Base-by-base conservation (phyloP, 2,797 vertebrate species). In the Manis pentadactyla region DNA sequence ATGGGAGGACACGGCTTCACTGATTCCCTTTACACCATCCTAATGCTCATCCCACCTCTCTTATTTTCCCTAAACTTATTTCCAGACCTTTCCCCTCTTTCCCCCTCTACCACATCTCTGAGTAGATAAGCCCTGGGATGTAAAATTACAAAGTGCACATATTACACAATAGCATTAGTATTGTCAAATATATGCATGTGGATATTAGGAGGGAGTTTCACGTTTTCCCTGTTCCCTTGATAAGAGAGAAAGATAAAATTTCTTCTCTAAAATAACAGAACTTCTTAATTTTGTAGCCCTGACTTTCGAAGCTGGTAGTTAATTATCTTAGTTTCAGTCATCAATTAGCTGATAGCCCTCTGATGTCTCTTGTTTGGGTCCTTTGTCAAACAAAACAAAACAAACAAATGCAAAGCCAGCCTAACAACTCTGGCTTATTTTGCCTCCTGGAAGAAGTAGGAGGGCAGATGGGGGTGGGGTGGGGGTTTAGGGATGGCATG, bases 361-460 rank as follows among this genome's bases (percentile, higher is more conserved):
- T 87, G 79, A 64, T 61, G 63, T 69, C 90, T 96, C 87, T 63
- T 69, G 94, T 94, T 94, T 87, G 86, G 71, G 49, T 66, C 75
- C 57, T 95, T 97, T 95, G 96, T 95, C 78, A 90, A 95, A 93
- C 93, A 93, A 94, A 90, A 89, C 69, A 95, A 92, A 97, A 93
- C 96, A 93, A 96, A 94, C 93, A 90, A 39, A 42, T 3, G 34
- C 64, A 95, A 96, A 97, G 87, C 68, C 74, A 87, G 73, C 14
- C 42, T 21, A 79, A 96, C 74, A 93, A 93, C 53, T 79, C 63
- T 7, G 14, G 46, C 74, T 84, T 88, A 84, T 94, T 93, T 81
- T 93, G 73, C 93, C 77, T 73, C 42, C 14, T 8, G 68, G 90
- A 96, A 95, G 90, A 95, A 90, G 63, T 77, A 46, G 64, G 69